Evolutionary conservation across 2,113 vertebrate species (phyloP).

Genomic region (Mobula hypostoma): DNA sequence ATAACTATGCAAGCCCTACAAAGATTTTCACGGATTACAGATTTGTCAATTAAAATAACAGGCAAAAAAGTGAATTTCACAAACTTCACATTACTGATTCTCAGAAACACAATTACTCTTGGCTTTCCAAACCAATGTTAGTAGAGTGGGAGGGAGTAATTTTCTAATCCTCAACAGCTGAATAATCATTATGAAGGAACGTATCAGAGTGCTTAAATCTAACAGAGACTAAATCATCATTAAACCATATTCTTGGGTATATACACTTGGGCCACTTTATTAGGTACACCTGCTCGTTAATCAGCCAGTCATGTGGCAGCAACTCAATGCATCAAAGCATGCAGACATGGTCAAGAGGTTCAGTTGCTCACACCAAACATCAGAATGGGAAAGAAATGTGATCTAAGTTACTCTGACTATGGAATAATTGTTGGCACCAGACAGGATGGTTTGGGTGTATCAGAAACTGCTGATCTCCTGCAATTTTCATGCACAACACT

Average conservation of each 20-base stretch:
- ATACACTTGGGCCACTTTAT: no score
- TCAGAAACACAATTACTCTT: not conserved
- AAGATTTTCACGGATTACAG: not conserved
- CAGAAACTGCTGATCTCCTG: no score
- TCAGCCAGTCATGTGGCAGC: no score
- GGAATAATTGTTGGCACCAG: no score
- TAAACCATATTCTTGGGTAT: not conserved
- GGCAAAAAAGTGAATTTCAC: not conserved
- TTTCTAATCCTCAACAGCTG: not conserved
- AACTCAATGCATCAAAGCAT: no score
- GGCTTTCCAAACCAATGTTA: not conserved
- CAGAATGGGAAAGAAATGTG: no score
- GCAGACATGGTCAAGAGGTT: no score
- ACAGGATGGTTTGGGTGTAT: no score
- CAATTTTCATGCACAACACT: no score
- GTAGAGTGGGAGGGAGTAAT: not conserved
- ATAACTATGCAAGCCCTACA: not conserved
- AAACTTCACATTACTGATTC: not conserved
- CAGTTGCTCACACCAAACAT: no score
- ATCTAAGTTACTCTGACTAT: no score
- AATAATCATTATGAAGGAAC: not conserved
- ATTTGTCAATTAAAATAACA: not conserved
- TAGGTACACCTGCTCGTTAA: no score
- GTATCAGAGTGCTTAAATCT: not conserved
- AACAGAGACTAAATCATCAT: not conserved